Evolutionary conservation across 2,888 invertebrate species (phyloP).

Genomic region (Andrena dorsata): DNA sequence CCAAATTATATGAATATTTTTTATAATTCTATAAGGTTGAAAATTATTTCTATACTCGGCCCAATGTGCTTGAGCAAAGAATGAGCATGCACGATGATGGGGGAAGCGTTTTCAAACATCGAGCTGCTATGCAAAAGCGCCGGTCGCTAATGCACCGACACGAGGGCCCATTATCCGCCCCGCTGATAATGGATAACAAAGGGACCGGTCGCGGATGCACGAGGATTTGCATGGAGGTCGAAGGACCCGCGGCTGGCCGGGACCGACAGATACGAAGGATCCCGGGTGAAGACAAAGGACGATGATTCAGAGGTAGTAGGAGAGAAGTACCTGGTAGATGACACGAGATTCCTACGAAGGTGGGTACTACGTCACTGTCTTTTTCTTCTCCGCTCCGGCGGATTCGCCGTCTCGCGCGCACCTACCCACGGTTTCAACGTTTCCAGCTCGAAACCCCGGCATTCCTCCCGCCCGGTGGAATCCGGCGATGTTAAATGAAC

Average conservation of each 20-base stretch:
- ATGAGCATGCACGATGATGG: no score
- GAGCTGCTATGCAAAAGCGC: not conserved
- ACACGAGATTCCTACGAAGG: constrained; percentile 78
- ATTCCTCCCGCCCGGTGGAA: constrained; percentile 67
- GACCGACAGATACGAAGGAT: constrained; percentile 68
- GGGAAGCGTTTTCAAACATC: not conserved
- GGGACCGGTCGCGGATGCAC: not conserved
- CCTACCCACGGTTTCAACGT: constrained; percentile 72
- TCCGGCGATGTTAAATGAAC: constrained; percentile 71
- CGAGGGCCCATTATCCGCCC: not conserved
- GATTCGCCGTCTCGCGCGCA: constrained; percentile 49
- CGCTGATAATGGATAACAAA: constrained; percentile 45
- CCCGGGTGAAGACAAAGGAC: constrained; percentile 74
- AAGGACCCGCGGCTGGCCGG: constrained; percentile 48
- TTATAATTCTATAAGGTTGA: no score
- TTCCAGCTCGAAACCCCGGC: constrained; percentile 69
- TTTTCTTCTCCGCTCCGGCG: constrained; percentile 62
- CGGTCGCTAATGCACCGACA: not conserved
- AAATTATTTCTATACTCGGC: no score
- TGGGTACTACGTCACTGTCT: constrained; percentile 78
- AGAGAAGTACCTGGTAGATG: constrained; percentile 76
- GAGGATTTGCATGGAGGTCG: constrained; percentile 51
- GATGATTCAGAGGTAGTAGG: constrained; percentile 73
- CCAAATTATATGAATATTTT: no score
- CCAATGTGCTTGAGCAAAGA: no score